These are phyloP conservation scores for Fukomys damarensis DNA, from an alignment of 2,113 vertebrate genomes.

Conservation along the genomic window DNA sequence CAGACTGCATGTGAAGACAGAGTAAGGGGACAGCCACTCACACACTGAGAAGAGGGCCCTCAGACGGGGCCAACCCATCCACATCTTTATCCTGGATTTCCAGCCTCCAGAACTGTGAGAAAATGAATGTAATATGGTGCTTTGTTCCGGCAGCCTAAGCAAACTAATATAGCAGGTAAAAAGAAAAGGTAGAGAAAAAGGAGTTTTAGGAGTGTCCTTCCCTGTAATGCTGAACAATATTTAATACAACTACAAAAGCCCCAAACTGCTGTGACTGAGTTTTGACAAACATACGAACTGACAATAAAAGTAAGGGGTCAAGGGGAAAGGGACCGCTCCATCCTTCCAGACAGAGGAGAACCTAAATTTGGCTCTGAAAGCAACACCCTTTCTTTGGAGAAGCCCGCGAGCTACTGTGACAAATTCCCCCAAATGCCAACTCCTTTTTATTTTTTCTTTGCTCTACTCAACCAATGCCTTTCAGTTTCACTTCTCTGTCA, in stretches of 20 bases:
- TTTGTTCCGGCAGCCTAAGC: background rate
- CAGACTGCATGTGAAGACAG: background rate
- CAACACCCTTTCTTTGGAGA: accelerated
- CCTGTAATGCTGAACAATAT: background rate
- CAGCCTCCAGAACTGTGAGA: background rate
- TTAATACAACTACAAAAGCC: background rate
- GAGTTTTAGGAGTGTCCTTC: background rate
- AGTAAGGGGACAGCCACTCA: background rate
- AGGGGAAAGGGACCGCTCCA: background rate
- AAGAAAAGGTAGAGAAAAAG: background rate
- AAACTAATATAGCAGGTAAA: background rate
- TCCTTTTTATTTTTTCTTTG: background rate
- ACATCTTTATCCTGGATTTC: background rate
- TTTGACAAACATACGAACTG: background rate
- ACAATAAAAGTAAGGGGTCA: background rate
- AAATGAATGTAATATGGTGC: background rate
- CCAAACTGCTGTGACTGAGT: accelerated
- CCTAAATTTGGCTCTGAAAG: background rate
- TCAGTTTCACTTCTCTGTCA: constrained; percentile 19
- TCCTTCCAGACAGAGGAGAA: background rate
- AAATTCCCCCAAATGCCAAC: background rate
- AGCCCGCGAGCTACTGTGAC: background rate
- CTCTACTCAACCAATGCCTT: background rate
- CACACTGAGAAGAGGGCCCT: background rate
- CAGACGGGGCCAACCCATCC: too few species aligned